These are phyloP conservation scores for Euthynnus affinis DNA, from an alignment of 2,797 vertebrate species.

Conservation along the genomic window DNA sequence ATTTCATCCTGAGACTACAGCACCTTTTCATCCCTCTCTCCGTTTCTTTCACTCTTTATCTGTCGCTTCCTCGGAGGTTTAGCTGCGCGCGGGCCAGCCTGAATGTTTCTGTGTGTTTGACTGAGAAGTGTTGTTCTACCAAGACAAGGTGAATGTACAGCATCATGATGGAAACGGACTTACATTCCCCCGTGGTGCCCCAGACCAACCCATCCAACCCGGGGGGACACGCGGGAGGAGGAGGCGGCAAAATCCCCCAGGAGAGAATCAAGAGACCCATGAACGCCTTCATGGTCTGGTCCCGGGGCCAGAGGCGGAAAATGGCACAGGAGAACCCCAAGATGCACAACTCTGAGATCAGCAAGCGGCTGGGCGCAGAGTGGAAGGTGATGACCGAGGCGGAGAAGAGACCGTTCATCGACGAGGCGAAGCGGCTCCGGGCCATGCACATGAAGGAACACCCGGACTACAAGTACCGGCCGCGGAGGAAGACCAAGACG, in stretches of 20 bases:
- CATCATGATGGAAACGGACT: constrained; percentile 99
- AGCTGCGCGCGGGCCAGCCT: constrained; percentile 59
- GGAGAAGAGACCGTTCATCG: constrained; percentile 98
- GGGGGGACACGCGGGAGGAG: constrained; percentile 90
- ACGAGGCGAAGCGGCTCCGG: constrained; percentile 96
- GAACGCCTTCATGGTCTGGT: constrained; percentile 97
- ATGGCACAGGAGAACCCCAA: constrained; percentile 94
- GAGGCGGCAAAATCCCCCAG: constrained; percentile 88
- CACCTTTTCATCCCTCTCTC: constrained; percentile 12
- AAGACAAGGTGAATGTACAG: constrained; percentile 94
- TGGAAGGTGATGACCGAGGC: constrained; percentile 97
- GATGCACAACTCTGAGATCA: constrained; percentile 95
- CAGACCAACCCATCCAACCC: constrained; percentile 91
- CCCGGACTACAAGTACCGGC: constrained; percentile 99
- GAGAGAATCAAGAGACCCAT: constrained; percentile 95
- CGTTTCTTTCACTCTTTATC: constrained; percentile 14
- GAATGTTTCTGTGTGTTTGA: constrained; percentile 74
- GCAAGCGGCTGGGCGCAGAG: constrained; percentile 91
- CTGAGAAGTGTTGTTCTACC: constrained; percentile 62
- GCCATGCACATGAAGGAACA: constrained; percentile 99
- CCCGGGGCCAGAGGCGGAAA: constrained; percentile 90
- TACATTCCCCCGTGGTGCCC: constrained; percentile 92
- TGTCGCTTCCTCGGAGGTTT: constrained; percentile 31
- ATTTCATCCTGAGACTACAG: constrained; percentile 42
- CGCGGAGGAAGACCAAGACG: constrained; percentile 97